Conservation (phyloP, 2,113 vertebrate species). For the Melanerpes aurifrons region DNA sequence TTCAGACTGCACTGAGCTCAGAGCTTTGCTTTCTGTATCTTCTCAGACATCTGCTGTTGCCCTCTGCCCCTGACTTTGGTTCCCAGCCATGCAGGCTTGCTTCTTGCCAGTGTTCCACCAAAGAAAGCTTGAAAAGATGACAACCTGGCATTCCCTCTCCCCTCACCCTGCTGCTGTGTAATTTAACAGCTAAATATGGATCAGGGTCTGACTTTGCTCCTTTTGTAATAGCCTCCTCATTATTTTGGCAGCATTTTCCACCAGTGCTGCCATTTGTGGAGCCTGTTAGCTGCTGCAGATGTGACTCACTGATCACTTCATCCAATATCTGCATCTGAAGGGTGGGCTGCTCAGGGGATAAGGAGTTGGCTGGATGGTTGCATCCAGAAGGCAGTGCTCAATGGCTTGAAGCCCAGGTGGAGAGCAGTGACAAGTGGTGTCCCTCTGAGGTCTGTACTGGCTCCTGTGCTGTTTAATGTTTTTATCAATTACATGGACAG, state of each 20-base stretch:
- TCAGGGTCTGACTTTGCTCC: neutral
- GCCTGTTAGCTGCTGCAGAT: neutral
- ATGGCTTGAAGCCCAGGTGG: too few species aligned
- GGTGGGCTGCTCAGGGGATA: too few species aligned
- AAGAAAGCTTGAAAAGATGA: neutral
- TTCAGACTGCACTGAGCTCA: accelerated
- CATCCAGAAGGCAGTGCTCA: too few species aligned
- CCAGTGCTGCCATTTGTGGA: neutral
- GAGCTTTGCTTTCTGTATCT: accelerated
- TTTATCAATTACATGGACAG: too few species aligned
- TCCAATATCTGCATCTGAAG: neutral
- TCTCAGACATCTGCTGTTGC: neutral
- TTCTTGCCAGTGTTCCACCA: neutral
- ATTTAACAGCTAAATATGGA: constrained; percentile 1
- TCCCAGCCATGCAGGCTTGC: neutral
- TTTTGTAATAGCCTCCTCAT: neutral
- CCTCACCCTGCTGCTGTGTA: neutral
- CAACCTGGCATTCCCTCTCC: neutral
- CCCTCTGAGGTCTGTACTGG: too few species aligned
- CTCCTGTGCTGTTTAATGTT: too few species aligned
- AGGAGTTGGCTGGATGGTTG: too few species aligned
- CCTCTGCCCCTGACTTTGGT: neutral
- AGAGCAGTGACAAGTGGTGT: too few species aligned
- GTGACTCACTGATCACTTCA: neutral
- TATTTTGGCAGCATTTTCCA: neutral